Evolutionary conservation across 2,113 vertebrate species (phyloP).

Genomic region (Xiphophorus hellerii): DNA sequence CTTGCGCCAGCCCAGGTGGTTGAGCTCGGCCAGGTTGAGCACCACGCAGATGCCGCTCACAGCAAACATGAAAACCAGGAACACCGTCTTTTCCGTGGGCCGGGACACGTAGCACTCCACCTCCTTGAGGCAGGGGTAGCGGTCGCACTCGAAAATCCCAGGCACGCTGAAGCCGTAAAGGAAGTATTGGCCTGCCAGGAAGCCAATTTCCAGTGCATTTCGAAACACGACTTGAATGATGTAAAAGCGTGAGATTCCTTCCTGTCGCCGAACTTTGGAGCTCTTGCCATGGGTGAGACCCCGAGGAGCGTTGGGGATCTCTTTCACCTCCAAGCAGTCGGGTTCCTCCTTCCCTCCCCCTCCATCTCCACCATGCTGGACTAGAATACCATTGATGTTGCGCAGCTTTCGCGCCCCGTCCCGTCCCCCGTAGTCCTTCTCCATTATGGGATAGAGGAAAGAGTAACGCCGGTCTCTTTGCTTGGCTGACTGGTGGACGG

Average conservation of each 20-base stretch:
- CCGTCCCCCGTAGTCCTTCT: constrained; percentile 76
- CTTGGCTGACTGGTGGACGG: constrained; percentile 89
- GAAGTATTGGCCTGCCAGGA: constrained; percentile 88
- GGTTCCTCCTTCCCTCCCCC: constrained; percentile 80
- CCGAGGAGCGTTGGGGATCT: constrained; percentile 77
- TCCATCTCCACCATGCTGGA: constrained; percentile 70
- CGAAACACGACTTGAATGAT: constrained; percentile 92
- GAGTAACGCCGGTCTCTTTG: constrained; percentile 85
- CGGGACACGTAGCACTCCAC: constrained; percentile 92
- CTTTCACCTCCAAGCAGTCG: constrained; percentile 83
- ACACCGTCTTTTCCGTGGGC: constrained; percentile 89
- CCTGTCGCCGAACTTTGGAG: constrained; percentile 82
- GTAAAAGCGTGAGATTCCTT: constrained; percentile 90
- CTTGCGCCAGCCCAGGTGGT: constrained; percentile 91
- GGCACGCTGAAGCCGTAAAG: constrained; percentile 89
- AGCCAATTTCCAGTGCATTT: constrained; percentile 89
- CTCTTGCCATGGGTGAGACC: constrained; percentile 76
- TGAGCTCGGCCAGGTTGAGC: constrained; percentile 91
- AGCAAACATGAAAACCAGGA: constrained; percentile 92
- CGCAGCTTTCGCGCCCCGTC: constrained; percentile 76
- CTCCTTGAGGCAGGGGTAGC: constrained; percentile 89
- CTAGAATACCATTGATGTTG: constrained; percentile 80
- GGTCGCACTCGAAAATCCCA: constrained; percentile 86
- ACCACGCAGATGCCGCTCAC: constrained; percentile 91
- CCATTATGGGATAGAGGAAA: constrained; percentile 84